Conservation (phyloP, 2,888 invertebrate species). For the Incurvaria masculella region DNA sequence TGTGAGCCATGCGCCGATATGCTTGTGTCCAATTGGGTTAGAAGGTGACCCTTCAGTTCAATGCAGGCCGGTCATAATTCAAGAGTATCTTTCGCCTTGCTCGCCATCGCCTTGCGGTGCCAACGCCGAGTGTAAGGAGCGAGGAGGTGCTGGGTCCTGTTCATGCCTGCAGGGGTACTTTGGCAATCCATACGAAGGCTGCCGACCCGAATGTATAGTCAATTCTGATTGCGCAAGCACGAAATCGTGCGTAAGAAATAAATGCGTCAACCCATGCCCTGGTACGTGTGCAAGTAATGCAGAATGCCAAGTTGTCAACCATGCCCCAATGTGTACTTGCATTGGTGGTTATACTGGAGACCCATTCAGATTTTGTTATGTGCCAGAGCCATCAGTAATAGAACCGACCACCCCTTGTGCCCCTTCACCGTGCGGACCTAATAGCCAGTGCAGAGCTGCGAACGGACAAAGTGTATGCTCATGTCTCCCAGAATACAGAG, state of each 20-base stretch:
- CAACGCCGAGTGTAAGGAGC: conserved; percentile 61
- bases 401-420: conserved; percentile 51
- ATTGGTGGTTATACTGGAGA: conserved; percentile 66
- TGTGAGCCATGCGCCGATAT: conserved; percentile 70
- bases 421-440: conserved; percentile 62
- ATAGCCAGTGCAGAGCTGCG: conserved; percentile 57
- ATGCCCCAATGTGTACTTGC: conserved; percentile 68
- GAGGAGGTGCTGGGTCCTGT: conserved; percentile 61
- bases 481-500: conserved; percentile 64
- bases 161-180: conserved; percentile 67
- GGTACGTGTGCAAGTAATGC: conserved; percentile 75
- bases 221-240: conserved; percentile 71
- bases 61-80: conserved; percentile 37
- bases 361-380: conserved; percentile 61
- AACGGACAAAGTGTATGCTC: conserved; percentile 66
- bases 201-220: conserved; percentile 69
- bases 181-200: conserved; percentile 78
- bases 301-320: conserved; percentile 70
- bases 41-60: conserved; percentile 73
- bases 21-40: conserved; percentile 66
- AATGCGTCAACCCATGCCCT: conserved; percentile 75
- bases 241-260: conserved; percentile 67
- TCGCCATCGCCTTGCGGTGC: conserved; percentile 61
- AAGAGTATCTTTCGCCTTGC: conserved; percentile 50
- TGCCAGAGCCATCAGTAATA: conserved; percentile 31